Evolutionary conservation across 2,888 invertebrate species (phyloP), one percentile per base, ranked within the genome.

Genomic region (Thera britannica): DNA sequence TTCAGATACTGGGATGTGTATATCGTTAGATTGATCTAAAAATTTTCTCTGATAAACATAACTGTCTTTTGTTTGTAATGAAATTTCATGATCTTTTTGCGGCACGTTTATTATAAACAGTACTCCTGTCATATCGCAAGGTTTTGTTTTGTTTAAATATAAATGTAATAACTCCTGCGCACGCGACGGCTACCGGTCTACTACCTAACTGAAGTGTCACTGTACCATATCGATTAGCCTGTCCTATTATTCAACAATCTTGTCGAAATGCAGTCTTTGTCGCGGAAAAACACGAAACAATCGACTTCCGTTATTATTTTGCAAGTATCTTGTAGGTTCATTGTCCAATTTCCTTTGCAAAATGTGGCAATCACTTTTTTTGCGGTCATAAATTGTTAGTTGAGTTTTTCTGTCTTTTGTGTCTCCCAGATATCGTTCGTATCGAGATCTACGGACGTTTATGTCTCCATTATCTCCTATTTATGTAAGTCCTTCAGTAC

Each of bases 101-200:
- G 95, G 95, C 34, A 95, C 91, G 72, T 92, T 94, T 11, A 95
- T 91, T 46, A 95, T 89, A 73, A 95, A 94, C 52, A 95, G 81
- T n/a, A 94, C 94, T 46, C 95, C 95, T 8, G 95, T 87, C 95
- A 95, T 95, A 62, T 48, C 58, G 51, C 7, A 8, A 59, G 12
- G 36, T 58, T 52, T 23, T 65, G 38, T 12, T 44, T 49, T 41
- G 38, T 12, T 34, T 52, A 52, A 52, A 56, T 58, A 52, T 9
- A 49, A 61, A 67, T 62, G 58, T 52, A 62, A 46, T 63, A 8
- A 55, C n/a, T 44, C 3, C 23, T 61, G 62, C 58, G 67, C 71
- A 65, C 70, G 72, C 68, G 68, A 52, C 65, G 65, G 57, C 63
- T 70, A 66, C 68, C 65, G 38, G 41, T 35, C 62, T 48, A 59